Percentiles rank a stretch among this genome's conserved stretches.
Evolutionary conservation across 2,888 invertebrate genomes (phyloP).

Genomic region (Malacosoma neustria): DNA sequence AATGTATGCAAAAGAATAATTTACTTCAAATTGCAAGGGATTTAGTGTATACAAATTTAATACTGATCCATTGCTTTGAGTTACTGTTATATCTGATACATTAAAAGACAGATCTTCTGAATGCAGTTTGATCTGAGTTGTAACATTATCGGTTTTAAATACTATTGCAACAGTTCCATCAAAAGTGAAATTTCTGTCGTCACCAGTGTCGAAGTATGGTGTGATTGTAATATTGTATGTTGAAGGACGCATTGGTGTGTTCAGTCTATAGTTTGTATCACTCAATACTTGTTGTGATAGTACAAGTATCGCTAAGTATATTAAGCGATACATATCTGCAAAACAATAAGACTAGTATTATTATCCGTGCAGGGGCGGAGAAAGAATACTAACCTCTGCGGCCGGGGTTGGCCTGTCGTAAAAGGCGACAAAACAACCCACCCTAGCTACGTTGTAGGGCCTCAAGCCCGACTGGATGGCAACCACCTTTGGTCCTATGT

Average conservation of each 20-base stretch:
- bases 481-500: too few relatives aligned
- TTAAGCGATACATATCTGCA: constrained; percentile 40
- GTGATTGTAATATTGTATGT: constrained; percentile 68
- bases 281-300: constrained; percentile 24
- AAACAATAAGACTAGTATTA: constrained; percentile 14
- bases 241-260: constrained; percentile 57
- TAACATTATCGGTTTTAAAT: constrained; percentile 29
- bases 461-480: too few relatives aligned
- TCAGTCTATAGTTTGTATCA: constrained; percentile 51
- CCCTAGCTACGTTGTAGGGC: too few relatives aligned
- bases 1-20: constrained; percentile 65
- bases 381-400: too few relatives aligned
- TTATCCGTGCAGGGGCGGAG: too few relatives aligned
- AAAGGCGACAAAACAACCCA: too few relatives aligned
- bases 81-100: constrained; percentile 29
- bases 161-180: constrained; percentile 59
- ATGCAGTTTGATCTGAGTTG: constrained; percentile 53
- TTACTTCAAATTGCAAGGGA: constrained; percentile 38
- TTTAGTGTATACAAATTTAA: constrained; percentile 25
- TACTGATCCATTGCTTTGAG: constrained; percentile 16
- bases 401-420: too few relatives aligned
- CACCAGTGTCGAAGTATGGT: constrained; percentile 63
- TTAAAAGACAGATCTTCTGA: constrained; percentile 43
- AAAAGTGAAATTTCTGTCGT: constrained; percentile 54
- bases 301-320: constrained; percentile 25